Evolutionary conservation across 2,888 invertebrate genomes (phyloP), one percentile per base, ranked within the genome.

Genomic region (Amblyjoppa proteus): DNA sequence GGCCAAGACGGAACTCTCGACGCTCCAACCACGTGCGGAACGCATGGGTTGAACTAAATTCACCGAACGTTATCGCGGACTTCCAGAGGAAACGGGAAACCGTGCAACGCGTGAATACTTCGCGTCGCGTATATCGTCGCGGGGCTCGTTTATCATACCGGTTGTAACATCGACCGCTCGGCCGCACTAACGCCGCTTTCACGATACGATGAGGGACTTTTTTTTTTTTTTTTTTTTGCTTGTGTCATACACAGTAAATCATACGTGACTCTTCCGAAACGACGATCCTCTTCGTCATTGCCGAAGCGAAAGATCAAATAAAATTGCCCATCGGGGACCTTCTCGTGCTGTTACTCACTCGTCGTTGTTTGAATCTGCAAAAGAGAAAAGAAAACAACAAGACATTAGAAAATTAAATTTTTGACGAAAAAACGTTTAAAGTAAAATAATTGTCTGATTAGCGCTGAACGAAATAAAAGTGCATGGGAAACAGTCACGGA

Each of bases 21-120:
- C 64, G 49, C 11, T 58, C 28, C 11, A 56, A 45, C 34, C 84
- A 76, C 76, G 84, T 81, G 73, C 11, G 38, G 49, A 16, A 68
- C 16, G 41, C 68, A 74, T 75, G 77, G 74, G 73, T 51, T 38
- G 64, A 49, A 45, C 31, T 58, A 58, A 82, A 78, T 82, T 78
- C 38, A 64, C 69, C 51, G 69, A 56, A 70, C 69, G 70, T 81
- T 85, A 85, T 85, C 81, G 51, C 71, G 58, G 49, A 53, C 70
- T 13, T 74, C 25, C 53, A 16, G 68, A 71, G 78, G 61, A 45
- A 74, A 82, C 78, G 61, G 76, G 73, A 84, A 76, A 71, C 56
- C 71, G 79, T 20, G 68, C 13, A 77, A 56, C 28, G 38, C 34
- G 25, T 58, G 66, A 6, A 51, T 66, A 34, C 11, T 49, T 31